A percentile compares a stretch with the other conserved stretches of the same genome.
Evolutionary conservation across 1,140 invertebrate species (phyloP).

Genomic region (Heliconius congener): DNA sequence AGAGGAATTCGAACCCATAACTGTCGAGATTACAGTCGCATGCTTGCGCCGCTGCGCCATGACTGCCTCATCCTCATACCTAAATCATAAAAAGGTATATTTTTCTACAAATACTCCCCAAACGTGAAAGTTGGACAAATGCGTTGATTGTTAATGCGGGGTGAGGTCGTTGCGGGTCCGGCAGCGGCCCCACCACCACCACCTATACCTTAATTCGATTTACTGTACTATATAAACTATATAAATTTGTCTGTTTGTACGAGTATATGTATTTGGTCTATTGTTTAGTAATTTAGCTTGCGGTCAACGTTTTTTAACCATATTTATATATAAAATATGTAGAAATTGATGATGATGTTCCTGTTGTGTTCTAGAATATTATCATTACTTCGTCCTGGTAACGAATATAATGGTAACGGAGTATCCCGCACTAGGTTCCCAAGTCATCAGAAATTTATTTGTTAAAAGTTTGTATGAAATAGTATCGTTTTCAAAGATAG

Average conservation of each 20-base stretch:
- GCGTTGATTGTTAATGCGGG: slow-evolving; percentile 27
- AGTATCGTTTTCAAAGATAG: too few relatives aligned
- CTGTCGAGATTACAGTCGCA: neutral
- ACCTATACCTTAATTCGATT: slow-evolving; percentile 5
- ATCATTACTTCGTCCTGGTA: too few relatives aligned
- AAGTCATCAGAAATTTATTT: too few relatives aligned
- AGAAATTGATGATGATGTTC: too few relatives aligned
- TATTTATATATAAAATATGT: neutral
- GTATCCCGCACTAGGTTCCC: too few relatives aligned
- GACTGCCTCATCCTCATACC: neutral
- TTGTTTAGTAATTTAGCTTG: neutral
- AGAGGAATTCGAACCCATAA: neutral
- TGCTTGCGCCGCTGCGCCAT: neutral
- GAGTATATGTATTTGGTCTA: neutral
- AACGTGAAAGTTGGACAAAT: slow-evolving; percentile 16
- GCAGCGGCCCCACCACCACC: neutral
- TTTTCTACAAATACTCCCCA: neutral
- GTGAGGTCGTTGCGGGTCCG: neutral
- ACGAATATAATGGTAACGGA: too few relatives aligned
- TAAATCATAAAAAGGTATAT: neutral
- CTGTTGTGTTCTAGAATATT: too few relatives aligned
- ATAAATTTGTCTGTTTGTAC: neutral
- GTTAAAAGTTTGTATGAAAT: too few relatives aligned
- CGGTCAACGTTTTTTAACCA: neutral
- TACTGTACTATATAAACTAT: neutral